Evolutionary conservation across 1,140 invertebrate species (phyloP).

Genomic region (Rhopalosiphum padi): DNA sequence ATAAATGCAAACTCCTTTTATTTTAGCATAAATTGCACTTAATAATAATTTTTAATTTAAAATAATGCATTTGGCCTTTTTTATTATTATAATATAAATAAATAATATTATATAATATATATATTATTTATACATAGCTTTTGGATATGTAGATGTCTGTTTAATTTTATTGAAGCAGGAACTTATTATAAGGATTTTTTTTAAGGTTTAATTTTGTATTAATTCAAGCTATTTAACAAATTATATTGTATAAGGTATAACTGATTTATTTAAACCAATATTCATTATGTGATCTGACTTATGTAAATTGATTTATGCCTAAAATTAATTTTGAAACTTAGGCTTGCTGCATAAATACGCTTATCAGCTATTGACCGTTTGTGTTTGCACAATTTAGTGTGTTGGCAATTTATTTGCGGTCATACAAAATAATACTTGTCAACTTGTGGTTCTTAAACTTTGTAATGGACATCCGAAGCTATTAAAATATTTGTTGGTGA

Average conservation of each 20-base stretch:
- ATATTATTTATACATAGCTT: no score
- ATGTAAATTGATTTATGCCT: neutral
- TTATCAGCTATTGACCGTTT: neutral
- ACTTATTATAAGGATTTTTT: neutral
- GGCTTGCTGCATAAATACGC: neutral
- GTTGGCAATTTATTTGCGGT: neutral
- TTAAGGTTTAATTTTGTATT: neutral
- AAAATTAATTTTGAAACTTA: neutral
- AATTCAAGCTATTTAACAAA: neutral
- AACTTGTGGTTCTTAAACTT: neutral
- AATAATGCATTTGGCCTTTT: neutral
- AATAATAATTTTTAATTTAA: neutral
- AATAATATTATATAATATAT: no score
- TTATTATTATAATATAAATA: neutral
- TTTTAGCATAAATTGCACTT: neutral
- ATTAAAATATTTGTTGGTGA: no score
- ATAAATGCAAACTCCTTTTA: neutral
- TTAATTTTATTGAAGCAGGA: neutral
- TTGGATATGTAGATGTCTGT: neutral
- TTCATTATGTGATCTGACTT: neutral
- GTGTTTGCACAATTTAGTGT: neutral
- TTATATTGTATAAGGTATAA: neutral
- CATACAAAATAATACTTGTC: neutral
- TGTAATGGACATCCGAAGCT: neutral
- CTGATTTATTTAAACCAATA: neutral